Conservation (phyloP, 2,797 vertebrate genomes). For the Neoniphon sammara region DNA sequence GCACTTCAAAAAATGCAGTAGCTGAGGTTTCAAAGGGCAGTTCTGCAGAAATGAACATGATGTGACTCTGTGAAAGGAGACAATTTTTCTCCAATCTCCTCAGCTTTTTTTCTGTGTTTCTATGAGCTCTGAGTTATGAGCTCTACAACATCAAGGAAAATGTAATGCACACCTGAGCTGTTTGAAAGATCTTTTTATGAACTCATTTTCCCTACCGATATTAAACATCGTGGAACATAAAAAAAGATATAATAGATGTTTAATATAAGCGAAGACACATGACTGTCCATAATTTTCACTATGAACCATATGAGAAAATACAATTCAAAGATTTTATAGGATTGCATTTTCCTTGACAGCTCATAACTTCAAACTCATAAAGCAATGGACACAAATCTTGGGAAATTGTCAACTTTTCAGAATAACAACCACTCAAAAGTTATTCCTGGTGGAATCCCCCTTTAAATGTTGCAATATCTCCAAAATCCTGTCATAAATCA, state of each 20-base stretch:
- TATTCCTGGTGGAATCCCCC: background rate
- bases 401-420: too few species aligned
- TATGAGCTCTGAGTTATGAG: conserved; percentile 6
- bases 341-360: background rate
- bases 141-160: conserved; percentile 16
- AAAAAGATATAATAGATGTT: too few species aligned
- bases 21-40: background rate
- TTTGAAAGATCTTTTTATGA: too few species aligned
- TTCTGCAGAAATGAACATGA: background rate
- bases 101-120: conserved; percentile 18
- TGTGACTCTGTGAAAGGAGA: background rate
- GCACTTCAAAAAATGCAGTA: background rate
- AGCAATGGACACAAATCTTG: too few species aligned
- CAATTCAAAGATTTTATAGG: background rate
- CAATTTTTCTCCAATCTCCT: background rate
- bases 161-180: background rate
- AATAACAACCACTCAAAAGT: background rate
- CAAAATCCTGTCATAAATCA: background rate
- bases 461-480: background rate
- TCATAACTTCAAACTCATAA: background rate
- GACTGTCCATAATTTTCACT: too few species aligned
- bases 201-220: too few species aligned
- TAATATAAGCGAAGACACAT: too few species aligned
- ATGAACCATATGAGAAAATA: background rate
- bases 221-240: too few species aligned